These are phyloP conservation scores for Proctacanthus coquilletti DNA, from an alignment of 1,140 invertebrate genomes.

Conservation along the genomic window DNA sequence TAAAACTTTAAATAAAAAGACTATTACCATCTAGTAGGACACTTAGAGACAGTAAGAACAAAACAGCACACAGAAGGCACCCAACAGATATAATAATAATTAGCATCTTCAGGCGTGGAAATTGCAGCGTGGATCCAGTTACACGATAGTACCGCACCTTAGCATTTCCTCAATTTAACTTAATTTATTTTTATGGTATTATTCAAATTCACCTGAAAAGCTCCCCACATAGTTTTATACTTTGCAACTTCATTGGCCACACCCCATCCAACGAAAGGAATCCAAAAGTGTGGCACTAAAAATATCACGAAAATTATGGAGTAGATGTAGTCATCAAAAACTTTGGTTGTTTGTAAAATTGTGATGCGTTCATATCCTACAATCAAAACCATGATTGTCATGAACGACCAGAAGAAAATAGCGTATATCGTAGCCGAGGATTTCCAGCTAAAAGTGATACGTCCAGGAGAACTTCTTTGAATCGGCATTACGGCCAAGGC, in stretches of 20 bases:
- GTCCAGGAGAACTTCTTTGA: slow-evolving; percentile 32
- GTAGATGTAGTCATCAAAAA: slow-evolving; percentile 47
- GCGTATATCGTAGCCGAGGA: slow-evolving; percentile 39
- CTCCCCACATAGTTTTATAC: slow-evolving; percentile 45
- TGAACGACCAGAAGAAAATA: slow-evolving; percentile 37
- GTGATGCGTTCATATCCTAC: slow-evolving; percentile 39
- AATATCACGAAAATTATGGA: slow-evolving; percentile 41
- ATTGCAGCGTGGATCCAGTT: slow-evolving; percentile 37
- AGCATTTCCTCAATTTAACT: background rate
- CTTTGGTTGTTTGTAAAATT: slow-evolving; percentile 36
- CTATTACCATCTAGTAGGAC: slow-evolving; percentile 34
- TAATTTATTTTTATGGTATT: no score
- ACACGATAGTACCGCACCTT: slow-evolving; percentile 35
- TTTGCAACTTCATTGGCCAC: slow-evolving; percentile 41
- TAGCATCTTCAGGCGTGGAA: slow-evolving; percentile 36
- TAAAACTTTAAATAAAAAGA: background rate
- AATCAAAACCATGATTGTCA: slow-evolving; percentile 34
- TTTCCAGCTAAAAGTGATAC: slow-evolving; percentile 35
- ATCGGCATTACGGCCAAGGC: slow-evolving; percentile 43
- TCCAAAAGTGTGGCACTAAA: slow-evolving; percentile 45
- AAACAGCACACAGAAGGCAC: slow-evolving; percentile 36
- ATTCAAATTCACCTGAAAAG: slow-evolving; percentile 33
- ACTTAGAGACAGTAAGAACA: slow-evolving; percentile 37
- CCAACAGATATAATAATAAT: slow-evolving; percentile 40
- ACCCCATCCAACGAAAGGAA: slow-evolving; percentile 45